Evolutionary conservation across 2,888 invertebrate species (phyloP), one percentile per base, ranked within the genome.

Genomic region (Nemapogon koenigi): DNA sequence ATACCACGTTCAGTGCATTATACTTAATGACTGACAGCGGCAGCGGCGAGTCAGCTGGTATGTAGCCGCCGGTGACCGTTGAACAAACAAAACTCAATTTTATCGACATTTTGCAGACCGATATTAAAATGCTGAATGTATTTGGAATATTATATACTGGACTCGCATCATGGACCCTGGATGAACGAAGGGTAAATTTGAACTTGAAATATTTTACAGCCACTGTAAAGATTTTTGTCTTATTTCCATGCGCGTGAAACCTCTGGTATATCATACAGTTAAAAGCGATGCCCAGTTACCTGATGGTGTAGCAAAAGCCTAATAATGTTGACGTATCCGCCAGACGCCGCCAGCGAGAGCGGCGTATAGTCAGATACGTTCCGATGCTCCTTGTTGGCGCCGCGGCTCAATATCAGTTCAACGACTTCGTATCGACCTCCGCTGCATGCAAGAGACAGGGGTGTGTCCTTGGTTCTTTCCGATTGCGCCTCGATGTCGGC

Each of bases 331-430:
- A 97, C 97, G 69, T 97, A 98, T 15, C 98, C 98, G 22, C 97
- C 98, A 19, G 96, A 97, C 10, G 98, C 98, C 14, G 99, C 99
- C 45, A 99, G 82, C 61, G 97, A 97, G n/a, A 99, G 82, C 1
- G 99, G 99, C 7, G 99, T 99, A 64, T 99, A 99, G 73, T 99
- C 99, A 16, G 97, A 97, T 11, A 98, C 97, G 72, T 99, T 99
- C 39, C 98, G 88, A 70, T 99, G 98, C 62, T 95, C 94, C 72
- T 97, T 98, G 76, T 98, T 97, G 37, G 97, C 96, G 47, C 91
- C 90, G 44, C 93, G 86, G 47, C 85, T 87, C 38, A 98, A 81
- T 43, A 98, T 81, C 37, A 97, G 75, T 57, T 97, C 97, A 2
- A 97, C 97, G 25, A 97, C 89, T 76, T 98, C 98, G 68, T 94